A percentile compares a stretch with the other conserved stretches of the same genome.
Evolutionary conservation across 2,113 vertebrate genomes (phyloP).

Genomic region (Glareola pratincola): DNA sequence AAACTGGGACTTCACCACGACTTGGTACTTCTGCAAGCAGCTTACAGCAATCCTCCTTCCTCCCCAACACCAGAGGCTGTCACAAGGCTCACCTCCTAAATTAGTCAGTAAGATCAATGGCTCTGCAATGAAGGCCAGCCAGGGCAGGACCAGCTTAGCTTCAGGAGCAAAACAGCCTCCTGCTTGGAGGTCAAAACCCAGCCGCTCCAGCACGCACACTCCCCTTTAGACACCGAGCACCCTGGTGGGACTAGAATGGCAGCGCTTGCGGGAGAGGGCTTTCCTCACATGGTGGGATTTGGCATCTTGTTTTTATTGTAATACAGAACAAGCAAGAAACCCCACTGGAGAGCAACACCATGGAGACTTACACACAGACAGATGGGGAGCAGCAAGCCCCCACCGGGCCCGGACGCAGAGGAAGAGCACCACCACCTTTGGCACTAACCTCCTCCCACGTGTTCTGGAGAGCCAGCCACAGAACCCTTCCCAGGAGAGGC

Average conservation of each 20-base stretch:
- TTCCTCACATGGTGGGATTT: background rate
- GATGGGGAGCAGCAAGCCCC: background rate
- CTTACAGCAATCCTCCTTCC: background rate
- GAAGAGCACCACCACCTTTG: background rate
- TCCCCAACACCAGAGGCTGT: background rate
- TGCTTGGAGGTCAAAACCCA: background rate
- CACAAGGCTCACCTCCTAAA: background rate
- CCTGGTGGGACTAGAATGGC: background rate
- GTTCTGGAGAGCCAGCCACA: background rate
- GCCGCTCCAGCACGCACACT: fast-evolving
- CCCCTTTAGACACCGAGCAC: background rate
- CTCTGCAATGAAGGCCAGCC: background rate
- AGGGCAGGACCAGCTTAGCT: background rate
- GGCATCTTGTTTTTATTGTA: background rate
- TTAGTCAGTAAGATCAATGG: background rate
- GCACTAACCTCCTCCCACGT: background rate
- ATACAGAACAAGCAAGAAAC: background rate
- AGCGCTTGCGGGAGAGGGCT: background rate
- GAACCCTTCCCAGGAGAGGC: background rate
- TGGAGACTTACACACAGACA: fast-evolving
- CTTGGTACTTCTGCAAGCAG: background rate
- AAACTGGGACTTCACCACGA: fast-evolving
- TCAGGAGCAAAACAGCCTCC: background rate
- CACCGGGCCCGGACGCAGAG: fast-evolving
- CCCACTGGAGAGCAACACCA: background rate